These are phyloP conservation scores for Chrysemys picta DNA, from an alignment of 2,113 vertebrate genomes.

Conservation along the genomic window DNA sequence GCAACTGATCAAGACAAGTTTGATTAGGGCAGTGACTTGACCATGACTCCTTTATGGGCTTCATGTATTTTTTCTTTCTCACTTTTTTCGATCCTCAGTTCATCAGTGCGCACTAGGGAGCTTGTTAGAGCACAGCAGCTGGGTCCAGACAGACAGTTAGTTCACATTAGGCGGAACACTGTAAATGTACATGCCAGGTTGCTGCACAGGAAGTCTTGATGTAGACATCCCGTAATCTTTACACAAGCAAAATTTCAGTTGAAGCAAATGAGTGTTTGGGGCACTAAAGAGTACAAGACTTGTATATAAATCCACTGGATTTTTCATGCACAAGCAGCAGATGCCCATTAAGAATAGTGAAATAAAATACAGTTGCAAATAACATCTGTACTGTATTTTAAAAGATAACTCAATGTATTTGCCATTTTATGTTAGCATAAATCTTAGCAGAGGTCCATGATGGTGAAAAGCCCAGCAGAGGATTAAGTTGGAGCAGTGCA, in stretches of 20 bases:
- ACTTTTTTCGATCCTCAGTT: neutral
- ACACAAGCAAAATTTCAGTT: neutral
- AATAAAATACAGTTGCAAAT: constrained; percentile 5
- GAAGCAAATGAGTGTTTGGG: neutral
- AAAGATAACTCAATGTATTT: neutral
- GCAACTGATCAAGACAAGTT: constrained; percentile 34
- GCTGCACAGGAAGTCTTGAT: neutral
- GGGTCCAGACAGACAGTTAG: neutral
- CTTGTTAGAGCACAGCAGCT: neutral
- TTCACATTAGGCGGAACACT: neutral
- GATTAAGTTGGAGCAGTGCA: neutral
- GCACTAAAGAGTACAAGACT: neutral
- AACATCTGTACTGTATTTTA: neutral
- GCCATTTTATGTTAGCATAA: neutral
- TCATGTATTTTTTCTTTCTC: neutral
- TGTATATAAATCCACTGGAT: neutral
- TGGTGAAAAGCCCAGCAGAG: neutral
- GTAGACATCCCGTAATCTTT: neutral
- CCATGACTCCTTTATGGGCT: constrained; percentile 37
- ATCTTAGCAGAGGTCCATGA: neutral
- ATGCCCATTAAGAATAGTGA: neutral
- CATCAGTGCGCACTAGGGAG: neutral
- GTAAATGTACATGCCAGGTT: neutral
- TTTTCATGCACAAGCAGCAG: neutral
- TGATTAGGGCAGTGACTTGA: constrained; percentile 52